Percentiles rank a stretch among this genome's conserved stretches.
phyloP scores from a whole-genome alignment of 2,888 invertebrate species.

The Micropterix aruncella region DNA sequence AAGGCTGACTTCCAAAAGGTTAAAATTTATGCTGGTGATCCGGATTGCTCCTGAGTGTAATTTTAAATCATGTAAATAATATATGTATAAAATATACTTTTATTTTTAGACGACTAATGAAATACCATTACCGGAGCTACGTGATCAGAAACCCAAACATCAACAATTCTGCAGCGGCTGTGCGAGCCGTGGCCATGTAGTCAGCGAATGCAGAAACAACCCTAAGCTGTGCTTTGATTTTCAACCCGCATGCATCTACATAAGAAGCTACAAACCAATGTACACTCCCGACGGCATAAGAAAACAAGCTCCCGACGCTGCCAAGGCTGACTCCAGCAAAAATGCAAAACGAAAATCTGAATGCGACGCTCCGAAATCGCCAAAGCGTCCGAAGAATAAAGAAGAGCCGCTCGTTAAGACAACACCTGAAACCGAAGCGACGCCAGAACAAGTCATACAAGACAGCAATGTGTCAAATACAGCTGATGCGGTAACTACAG shows the following conservation, averaged over 20 bases:
- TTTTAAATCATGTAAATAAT: too few relatives aligned
- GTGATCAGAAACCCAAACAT: conserved; percentile 16
- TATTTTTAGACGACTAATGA: conserved; percentile 30
- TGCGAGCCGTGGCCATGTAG: conserved; percentile 36
- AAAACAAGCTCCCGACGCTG: not conserved
- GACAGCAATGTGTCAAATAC: conserved; percentile 34
- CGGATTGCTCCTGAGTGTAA: too few relatives aligned
- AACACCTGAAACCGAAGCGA: not conserved
- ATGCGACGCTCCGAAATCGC: not conserved
- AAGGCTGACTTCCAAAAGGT: too few relatives aligned
- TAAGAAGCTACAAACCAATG: conserved; percentile 8
- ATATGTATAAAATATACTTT: too few relatives aligned
- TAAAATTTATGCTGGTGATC: too few relatives aligned
- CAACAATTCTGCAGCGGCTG: conserved; percentile 42
- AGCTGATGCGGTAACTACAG: conserved; percentile 25
- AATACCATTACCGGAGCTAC: conserved; percentile 21
- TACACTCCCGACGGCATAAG: conserved; percentile 9
- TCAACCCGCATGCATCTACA: conserved; percentile 6
- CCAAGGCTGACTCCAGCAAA: not conserved
- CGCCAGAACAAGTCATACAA: conserved; percentile 20
- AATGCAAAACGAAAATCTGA: not conserved
- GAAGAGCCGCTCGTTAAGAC: not conserved
- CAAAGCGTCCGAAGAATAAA: not conserved
- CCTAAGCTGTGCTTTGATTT: conserved; percentile 20
- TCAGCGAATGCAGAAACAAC: conserved; percentile 25